phyloP scores from a whole-genome alignment of 2,888 invertebrate genomes.

The Aleiodes alternator region DNA sequence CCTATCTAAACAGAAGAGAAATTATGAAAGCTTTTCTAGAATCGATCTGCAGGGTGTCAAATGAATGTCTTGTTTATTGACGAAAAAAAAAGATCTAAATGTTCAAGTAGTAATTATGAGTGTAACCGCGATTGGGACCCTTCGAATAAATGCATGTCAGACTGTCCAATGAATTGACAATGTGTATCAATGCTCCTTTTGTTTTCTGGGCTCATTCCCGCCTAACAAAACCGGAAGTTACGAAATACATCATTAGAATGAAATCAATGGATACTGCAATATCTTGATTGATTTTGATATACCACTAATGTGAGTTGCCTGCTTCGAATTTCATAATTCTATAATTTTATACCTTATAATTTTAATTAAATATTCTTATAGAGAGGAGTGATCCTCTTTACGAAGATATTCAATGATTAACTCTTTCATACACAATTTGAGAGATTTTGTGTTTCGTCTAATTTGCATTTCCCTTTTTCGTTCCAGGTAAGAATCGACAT shows the following conservation, averaged over 20 bases:
- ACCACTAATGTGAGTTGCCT: too few species aligned
- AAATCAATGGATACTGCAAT: neutral
- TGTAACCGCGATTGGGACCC: neutral
- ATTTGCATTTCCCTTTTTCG: conserved; percentile 1
- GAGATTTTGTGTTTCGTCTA: too few species aligned
- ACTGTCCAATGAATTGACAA: conserved; percentile 9
- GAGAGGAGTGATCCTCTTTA: too few species aligned
- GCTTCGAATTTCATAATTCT: too few species aligned
- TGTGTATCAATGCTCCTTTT: neutral
- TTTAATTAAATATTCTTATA: too few species aligned
- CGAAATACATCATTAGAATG: neutral
- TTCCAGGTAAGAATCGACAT: conserved; percentile 29
- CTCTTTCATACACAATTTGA: too few species aligned
- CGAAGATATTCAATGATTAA: too few species aligned
- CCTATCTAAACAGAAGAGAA: neutral
- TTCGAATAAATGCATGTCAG: too few species aligned
- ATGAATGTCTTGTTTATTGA: too few species aligned
- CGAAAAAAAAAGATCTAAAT: too few species aligned
- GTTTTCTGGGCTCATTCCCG: neutral
- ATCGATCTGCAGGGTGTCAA: neutral
- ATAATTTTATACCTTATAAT: too few species aligned
- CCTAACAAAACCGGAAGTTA: conserved; percentile 6
- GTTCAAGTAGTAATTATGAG: too few species aligned
- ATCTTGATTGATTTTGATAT: neutral
- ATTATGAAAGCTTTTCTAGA: neutral